phyloP scores from a whole-genome alignment of 2,888 invertebrate genomes.

The Agapostemon virescens region DNA sequence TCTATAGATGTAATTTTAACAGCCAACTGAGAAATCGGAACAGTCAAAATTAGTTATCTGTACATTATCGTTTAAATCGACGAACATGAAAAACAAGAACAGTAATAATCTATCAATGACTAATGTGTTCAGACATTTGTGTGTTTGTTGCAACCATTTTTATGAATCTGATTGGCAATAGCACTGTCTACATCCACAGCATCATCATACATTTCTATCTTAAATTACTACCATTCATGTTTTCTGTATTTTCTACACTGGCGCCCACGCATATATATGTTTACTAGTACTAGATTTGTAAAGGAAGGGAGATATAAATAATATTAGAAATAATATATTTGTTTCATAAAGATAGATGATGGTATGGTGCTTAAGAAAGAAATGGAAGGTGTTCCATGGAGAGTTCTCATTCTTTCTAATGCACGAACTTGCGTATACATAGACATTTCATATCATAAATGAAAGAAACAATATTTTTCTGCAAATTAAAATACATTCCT shows the following conservation, averaged over 20 bases:
- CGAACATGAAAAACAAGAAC: constrained; percentile 48
- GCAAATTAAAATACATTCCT: constrained; percentile 75
- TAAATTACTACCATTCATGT: constrained; percentile 42
- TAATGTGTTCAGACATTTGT: constrained; percentile 63
- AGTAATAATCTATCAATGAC: constrained; percentile 57
- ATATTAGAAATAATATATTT: constrained; percentile 75
- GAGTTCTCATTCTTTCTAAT: constrained; percentile 62
- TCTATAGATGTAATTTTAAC: constrained; percentile 74
- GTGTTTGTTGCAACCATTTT: constrained; percentile 61
- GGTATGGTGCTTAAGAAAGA: constrained; percentile 64
- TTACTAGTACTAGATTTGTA: constrained; percentile 59
- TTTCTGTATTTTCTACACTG: constrained; percentile 55
- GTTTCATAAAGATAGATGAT: constrained; percentile 65
- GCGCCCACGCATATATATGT: constrained; percentile 57
- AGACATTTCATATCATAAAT: constrained; percentile 53
- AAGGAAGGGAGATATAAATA: constrained; percentile 66
- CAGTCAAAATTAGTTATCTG: constrained; percentile 70
- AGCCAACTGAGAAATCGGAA: constrained; percentile 69
- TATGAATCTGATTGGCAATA: constrained; percentile 51
- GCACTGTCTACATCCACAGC: constrained; percentile 44
- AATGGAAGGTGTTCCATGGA: constrained; percentile 54
- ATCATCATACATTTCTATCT: constrained; percentile 48
- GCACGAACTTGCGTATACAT: constrained; percentile 57
- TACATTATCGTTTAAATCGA: constrained; percentile 64
- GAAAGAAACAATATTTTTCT: constrained; percentile 68